Conservation (phyloP, 2,797 vertebrate genomes). For the Sebastes goodei region DNA sequence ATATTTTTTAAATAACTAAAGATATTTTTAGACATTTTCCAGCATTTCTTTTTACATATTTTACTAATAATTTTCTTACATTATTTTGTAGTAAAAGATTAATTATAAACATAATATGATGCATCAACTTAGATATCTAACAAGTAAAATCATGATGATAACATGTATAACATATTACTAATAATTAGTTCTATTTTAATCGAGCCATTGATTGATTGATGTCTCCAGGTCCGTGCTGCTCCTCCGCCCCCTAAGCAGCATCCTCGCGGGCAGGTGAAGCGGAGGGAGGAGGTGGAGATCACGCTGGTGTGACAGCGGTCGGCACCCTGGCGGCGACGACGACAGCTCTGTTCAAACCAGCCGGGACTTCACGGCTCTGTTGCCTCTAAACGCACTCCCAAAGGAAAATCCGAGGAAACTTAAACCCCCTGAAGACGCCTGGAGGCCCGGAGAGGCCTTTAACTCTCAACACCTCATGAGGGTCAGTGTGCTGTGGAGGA, state of each 20-base stretch:
- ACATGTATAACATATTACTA: background rate
- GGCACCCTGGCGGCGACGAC: constrained; percentile 9
- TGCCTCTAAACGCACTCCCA: constrained; percentile 25
- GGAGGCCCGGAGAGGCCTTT: background rate
- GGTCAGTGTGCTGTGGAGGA: constrained; percentile 41
- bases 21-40: no score
- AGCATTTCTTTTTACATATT: rapidly evolving
- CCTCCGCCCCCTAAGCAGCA: constrained; percentile 91
- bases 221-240: constrained; percentile 91
- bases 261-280: constrained; percentile 90
- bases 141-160: background rate
- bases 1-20: rapidly evolving
- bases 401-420: constrained; percentile 33
- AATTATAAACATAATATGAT: background rate
- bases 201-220: background rate
- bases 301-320: constrained; percentile 88
- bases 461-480: background rate
- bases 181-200: background rate
- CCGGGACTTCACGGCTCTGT: constrained; percentile 12
- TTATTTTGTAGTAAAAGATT: background rate
- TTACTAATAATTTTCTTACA: background rate
- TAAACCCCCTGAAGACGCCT: constrained; percentile 2
- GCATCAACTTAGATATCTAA: background rate
- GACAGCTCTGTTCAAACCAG: constrained; percentile 8
- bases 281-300: constrained; percentile 95